Conservation (phyloP, 2,113 vertebrate genomes). For the Apeltes quadracus region DNA sequence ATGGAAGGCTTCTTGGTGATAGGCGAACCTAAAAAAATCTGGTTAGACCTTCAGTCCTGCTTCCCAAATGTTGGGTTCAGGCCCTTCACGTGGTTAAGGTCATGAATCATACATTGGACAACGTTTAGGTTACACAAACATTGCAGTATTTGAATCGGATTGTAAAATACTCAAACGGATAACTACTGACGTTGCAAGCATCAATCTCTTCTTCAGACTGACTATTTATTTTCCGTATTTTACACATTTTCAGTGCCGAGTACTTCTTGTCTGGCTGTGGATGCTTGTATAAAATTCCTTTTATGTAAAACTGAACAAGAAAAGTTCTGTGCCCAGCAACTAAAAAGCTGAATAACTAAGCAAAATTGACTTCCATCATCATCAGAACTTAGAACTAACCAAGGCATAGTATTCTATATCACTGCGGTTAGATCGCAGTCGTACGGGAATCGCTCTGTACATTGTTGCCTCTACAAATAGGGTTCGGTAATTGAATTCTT, state of each 20-base stretch:
- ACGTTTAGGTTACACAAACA: not conserved
- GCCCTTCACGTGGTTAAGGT: not conserved
- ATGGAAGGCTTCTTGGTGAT: not conserved
- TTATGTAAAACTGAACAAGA: not conserved
- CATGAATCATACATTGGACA: not conserved
- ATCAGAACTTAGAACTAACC: conserved; percentile 23
- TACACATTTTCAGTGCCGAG: not conserved
- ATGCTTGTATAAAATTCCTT: not conserved
- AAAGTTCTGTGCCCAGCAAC: not conserved
- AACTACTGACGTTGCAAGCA: not conserved
- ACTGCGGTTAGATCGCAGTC: conserved; percentile 44
- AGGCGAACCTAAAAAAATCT: not conserved
- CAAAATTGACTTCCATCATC: conserved; percentile 20
- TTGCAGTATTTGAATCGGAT: not conserved
- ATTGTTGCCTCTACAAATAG: conserved; percentile 70
- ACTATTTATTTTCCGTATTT: not conserved
- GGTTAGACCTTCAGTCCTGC: not conserved
- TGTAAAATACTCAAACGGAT: not conserved
- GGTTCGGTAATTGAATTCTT: too few species aligned
- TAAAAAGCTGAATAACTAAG: conserved; percentile 3
- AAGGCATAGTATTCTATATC: conserved; percentile 39
- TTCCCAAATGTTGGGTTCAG: not conserved
- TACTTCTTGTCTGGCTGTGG: not conserved
- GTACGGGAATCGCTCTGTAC: conserved; percentile 31
- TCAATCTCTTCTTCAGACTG: not conserved